Percentiles rank a stretch among this genome's conserved stretches.
These are phyloP conservation scores for Neopelma chrysocephalum DNA, from an alignment of 2,797 vertebrate species.

Conservation along the genomic window DNA sequence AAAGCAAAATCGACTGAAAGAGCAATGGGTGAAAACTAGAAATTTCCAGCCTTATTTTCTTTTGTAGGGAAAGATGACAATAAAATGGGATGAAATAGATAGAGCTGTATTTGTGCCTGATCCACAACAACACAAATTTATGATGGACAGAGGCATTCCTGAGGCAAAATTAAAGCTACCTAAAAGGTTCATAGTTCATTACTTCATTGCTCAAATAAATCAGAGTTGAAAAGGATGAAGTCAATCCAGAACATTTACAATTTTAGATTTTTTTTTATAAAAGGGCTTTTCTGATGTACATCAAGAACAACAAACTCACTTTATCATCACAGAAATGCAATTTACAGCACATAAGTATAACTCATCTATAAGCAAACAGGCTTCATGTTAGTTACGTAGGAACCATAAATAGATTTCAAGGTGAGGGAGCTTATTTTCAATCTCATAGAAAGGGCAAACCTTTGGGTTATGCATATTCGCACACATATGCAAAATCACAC, in stretches of 20 bases:
- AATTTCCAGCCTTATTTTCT: neutral
- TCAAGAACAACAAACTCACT: neutral
- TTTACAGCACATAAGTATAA: neutral
- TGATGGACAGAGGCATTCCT: neutral
- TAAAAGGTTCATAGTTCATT: neutral
- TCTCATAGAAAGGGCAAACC: neutral
- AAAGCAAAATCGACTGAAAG: neutral
- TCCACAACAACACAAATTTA: neutral
- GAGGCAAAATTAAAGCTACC: neutral
- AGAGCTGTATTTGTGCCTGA: neutral
- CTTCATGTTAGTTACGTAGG: neutral
- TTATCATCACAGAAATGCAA: neutral
- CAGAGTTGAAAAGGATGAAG: neutral
- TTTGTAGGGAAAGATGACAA: neutral
- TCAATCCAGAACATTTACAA: neutral
- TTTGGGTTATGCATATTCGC: neutral
- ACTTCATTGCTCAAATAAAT: slow-evolving; percentile 11
- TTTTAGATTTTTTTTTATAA: neutral
- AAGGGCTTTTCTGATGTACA: neutral
- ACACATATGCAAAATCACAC: neutral
- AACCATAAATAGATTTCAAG: neutral
- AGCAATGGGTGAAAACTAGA: neutral
- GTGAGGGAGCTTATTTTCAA: neutral
- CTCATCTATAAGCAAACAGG: neutral
- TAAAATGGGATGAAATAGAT: neutral